Evolutionary conservation across 2,797 vertebrate genomes (phyloP).

Genomic region (Falco novaeseelandiae): DNA sequence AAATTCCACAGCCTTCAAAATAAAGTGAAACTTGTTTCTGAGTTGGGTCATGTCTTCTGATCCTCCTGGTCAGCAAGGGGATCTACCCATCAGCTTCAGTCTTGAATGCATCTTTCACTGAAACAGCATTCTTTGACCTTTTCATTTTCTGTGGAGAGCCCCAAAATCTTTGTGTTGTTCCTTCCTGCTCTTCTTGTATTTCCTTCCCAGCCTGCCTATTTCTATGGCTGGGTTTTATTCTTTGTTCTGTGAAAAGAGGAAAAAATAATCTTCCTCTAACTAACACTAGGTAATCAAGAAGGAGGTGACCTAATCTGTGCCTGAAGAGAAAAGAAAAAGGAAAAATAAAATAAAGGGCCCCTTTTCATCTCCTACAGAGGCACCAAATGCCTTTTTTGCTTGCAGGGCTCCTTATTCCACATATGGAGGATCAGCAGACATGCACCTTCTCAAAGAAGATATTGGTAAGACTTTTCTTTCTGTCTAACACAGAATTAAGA

Average conservation of each 20-base stretch:
- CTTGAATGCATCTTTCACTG: not conserved
- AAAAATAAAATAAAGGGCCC: not conserved
- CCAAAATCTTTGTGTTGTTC: not conserved
- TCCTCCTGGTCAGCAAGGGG: not conserved
- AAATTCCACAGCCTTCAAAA: not conserved
- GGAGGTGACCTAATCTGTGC: not conserved
- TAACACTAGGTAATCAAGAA: not conserved
- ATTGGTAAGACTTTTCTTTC: slow-evolving; percentile 65
- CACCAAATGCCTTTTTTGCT: slow-evolving; percentile 70
- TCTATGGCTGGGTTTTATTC: slow-evolving; percentile 14
- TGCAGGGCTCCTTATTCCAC: slow-evolving; percentile 55
- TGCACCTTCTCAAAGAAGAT: slow-evolving; percentile 57
- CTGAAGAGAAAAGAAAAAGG: not conserved
- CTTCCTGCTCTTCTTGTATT: not conserved
- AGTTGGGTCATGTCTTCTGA: not conserved
- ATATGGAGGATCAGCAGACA: slow-evolving; percentile 59
- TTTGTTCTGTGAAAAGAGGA: not conserved
- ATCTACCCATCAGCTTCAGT: not conserved
- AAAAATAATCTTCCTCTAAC: not conserved
- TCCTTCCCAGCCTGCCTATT: slow-evolving; percentile 10
- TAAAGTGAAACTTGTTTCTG: not conserved
- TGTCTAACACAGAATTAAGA: slow-evolving; percentile 30
- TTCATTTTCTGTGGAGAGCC: not conserved
- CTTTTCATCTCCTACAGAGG: slow-evolving; percentile 46
- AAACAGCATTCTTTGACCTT: not conserved